Percentiles rank a stretch among this genome's conserved stretches.
Conservation (phyloP, 23 tunicate species). For the Botrylloides violaceus region DNA sequence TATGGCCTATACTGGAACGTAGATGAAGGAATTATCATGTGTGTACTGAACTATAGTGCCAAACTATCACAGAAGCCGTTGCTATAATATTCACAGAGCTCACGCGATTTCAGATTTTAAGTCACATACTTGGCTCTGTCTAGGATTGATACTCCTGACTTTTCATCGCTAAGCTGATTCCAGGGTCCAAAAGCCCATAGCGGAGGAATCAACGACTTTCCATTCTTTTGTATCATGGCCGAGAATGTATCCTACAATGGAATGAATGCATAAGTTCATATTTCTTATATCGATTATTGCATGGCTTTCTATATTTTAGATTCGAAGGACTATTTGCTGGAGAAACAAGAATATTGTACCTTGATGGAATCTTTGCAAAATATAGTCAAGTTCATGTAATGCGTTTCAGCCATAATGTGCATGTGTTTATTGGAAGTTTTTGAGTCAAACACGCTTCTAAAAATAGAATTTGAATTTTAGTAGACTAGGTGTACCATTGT, state of each 20-base stretch:
- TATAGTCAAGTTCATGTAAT: slow-evolving; percentile 14
- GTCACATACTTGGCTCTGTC: slow-evolving; percentile 14
- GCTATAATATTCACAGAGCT: too few species aligned
- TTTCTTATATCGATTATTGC: too few species aligned
- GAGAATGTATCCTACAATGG: not conserved
- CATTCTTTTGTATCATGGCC: slow-evolving; percentile 10
- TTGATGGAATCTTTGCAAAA: slow-evolving; percentile 5
- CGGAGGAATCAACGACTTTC: slow-evolving; percentile 12
- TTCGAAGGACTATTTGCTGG: too few species aligned
- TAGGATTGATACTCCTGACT: slow-evolving; percentile 7
- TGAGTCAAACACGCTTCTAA: slow-evolving; percentile 17
- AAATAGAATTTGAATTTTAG: not conserved
- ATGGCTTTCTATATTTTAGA: too few species aligned
- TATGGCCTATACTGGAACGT: too few species aligned
- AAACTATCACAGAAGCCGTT: too few species aligned
- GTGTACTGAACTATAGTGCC: too few species aligned
- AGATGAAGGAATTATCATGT: too few species aligned
- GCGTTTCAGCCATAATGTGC: slow-evolving; percentile 14
- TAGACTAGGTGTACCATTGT: too few species aligned
- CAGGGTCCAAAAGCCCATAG: slow-evolving; percentile 23
- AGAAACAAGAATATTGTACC: too few species aligned
- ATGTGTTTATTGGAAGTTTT: slow-evolving; percentile 18
- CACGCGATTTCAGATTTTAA: too few species aligned
- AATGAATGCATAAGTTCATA: too few species aligned
- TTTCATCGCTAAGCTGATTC: slow-evolving; percentile 16